Conservation (phyloP, 2,888 invertebrate genomes). For the Cyclophora albipunctata region DNA sequence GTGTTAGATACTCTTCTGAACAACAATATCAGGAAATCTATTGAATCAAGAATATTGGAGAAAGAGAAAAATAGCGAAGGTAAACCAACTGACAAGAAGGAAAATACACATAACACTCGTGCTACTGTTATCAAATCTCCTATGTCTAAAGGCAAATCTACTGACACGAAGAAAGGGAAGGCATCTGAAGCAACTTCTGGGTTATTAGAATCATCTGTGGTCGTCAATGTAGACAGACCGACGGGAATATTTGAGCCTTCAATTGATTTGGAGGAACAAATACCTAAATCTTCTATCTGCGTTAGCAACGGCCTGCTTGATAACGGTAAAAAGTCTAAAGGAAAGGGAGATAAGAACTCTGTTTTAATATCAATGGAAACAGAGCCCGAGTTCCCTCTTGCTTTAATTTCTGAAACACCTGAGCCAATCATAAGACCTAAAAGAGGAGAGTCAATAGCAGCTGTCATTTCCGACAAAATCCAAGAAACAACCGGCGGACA, state of each 20-base stretch:
- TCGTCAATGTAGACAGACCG: slow-evolving; percentile 70
- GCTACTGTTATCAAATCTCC: slow-evolving; percentile 77
- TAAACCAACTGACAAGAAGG: slow-evolving; percentile 47
- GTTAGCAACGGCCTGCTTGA: slow-evolving; percentile 52
- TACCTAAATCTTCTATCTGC: slow-evolving; percentile 74
- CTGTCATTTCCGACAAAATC: slow-evolving; percentile 68
- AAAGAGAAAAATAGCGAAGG: slow-evolving; percentile 52
- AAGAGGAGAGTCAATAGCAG: slow-evolving; percentile 64
- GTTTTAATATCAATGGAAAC: slow-evolving; percentile 51
- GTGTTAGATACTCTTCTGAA: slow-evolving; percentile 67
- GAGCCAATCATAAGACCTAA: slow-evolving; percentile 58
- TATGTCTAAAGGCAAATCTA: slow-evolving; percentile 64
- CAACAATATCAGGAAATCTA: slow-evolving; percentile 68
- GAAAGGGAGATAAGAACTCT: slow-evolving; percentile 34
- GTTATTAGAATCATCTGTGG: slow-evolving; percentile 33
- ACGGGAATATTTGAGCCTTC: slow-evolving; percentile 83
- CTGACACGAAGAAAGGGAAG: slow-evolving; percentile 65
- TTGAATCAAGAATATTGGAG: slow-evolving; percentile 67
- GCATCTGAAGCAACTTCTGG: slow-evolving; percentile 28
- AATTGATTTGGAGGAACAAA: slow-evolving; percentile 79
- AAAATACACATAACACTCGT: slow-evolving; percentile 57
- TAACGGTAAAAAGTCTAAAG: slow-evolving; percentile 51
- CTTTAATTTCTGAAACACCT: slow-evolving; percentile 57
- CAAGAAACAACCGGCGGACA: slow-evolving; percentile 62
- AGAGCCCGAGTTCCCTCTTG: slow-evolving; percentile 60